Evolutionary conservation across 2,797 vertebrate species (phyloP), one percentile per base, ranked within the genome.

Genomic region (Protonibea diacanthus): DNA sequence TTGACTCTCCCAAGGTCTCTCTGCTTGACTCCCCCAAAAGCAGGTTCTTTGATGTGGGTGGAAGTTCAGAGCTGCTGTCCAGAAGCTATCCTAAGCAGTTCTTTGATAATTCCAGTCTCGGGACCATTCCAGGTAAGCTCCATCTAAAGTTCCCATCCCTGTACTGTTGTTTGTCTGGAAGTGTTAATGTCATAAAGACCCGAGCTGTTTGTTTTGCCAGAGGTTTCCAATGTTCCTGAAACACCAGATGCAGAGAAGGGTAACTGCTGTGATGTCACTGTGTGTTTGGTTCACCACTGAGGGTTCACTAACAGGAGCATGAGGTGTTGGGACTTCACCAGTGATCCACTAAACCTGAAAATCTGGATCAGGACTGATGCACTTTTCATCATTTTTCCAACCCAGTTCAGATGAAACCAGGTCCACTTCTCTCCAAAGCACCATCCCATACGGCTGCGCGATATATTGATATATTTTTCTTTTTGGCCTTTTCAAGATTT

Each of bases 31-130:
- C 92, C 0, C 93, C 94, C 0, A 95, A 92, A 73, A 95, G 92
- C 86, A 79, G 84, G 6, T 91, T 95, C 86, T 95, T 95, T 21
- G 92, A 92, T 6, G 5, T 60, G 17, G 81, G 14, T 0, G 65
- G 77, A 1, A 68, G 62, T 45, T 82, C 81, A 0, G 89, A 93
- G 5, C 9, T 88, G 1, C 53, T 93, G 1, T 71, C 82, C 2
- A 81, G 80, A 62, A 66, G 40, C 45, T 73, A 76, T 40, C 93
- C 94, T 38, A 93, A 74, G 45, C 92, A 92, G 75, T 96, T 96
- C 90, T 96, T 95, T 5, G 95, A 96, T 64, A 95, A 96, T 88
- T 94, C 95, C n/a, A 60, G 17, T 44, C 93, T 96, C 0, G 94
- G 93, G 47, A 85, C 82, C 5, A 9, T 82, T 55, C 80, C 94